Evolutionary conservation across 1,140 invertebrate genomes (phyloP).

Genomic region (Bombus sylvicola): DNA sequence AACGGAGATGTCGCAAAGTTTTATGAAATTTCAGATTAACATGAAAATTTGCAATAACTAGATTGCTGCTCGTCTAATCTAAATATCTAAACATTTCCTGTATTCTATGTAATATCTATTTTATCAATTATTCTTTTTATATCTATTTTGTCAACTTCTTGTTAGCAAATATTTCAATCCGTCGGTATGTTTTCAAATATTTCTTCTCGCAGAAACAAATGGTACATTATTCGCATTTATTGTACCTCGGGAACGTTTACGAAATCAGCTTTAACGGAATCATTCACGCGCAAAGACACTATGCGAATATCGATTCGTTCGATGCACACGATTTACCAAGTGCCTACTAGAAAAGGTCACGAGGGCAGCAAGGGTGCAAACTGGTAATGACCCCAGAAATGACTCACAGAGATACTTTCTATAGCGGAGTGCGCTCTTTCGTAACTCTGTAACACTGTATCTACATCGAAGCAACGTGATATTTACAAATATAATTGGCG

Average conservation of each 20-base stretch:
- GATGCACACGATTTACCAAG: constrained; percentile 3
- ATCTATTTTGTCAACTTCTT: neutral
- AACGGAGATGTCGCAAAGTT: neutral
- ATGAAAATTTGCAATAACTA: neutral
- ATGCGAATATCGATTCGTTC: constrained; percentile 2
- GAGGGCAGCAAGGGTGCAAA: constrained; percentile 4
- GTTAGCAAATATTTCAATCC: no score
- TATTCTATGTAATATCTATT: neutral
- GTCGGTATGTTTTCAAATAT: neutral
- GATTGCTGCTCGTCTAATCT: neutral
- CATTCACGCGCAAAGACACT: neutral
- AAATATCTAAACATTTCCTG: neutral
- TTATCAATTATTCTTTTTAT: no score
- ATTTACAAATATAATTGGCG: neutral
- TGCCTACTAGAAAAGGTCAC: constrained; percentile 3
- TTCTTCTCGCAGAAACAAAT: neutral
- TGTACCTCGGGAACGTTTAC: neutral
- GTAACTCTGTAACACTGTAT: neutral
- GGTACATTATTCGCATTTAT: neutral
- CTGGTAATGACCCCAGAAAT: constrained; percentile 30
- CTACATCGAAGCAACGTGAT: neutral
- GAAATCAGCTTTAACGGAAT: neutral
- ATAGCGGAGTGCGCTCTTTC: neutral
- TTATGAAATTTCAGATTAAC: neutral
- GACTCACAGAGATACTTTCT: neutral